Evolutionary conservation across 2,113 vertebrate genomes (phyloP).

Genomic region (Phyllostomus discolor): DNA sequence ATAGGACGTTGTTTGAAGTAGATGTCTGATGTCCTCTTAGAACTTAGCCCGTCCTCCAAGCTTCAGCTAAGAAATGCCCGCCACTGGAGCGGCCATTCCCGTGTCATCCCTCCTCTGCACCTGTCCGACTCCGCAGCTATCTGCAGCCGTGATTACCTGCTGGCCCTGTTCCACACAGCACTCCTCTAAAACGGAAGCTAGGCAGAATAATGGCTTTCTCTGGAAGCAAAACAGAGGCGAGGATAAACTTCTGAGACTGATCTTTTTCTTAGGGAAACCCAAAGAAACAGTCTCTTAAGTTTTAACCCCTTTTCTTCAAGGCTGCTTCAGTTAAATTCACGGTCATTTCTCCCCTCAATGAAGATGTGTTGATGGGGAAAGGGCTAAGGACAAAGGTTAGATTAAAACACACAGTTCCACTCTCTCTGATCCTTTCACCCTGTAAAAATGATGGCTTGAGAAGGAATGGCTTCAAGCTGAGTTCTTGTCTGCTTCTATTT

Average conservation of each 20-base stretch:
- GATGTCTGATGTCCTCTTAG: background rate
- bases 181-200: background rate
- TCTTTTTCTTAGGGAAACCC: conserved; percentile 26
- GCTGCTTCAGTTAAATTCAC: background rate
- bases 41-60: background rate
- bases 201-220: conserved; percentile 18
- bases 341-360: conserved; percentile 5
- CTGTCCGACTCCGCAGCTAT: background rate
- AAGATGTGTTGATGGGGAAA: background rate
- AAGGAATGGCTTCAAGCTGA: conserved; percentile 62
- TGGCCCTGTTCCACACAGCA: background rate
- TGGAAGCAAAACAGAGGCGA: background rate
- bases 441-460: conserved; percentile 43
- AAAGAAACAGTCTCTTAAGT: conserved; percentile 16
- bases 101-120: background rate
- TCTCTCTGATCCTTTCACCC: conserved; percentile 56
- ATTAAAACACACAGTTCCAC: conserved; percentile 32
- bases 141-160: background rate
- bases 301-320: conserved; percentile 33
- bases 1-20: background rate
- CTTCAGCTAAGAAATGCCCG: background rate
- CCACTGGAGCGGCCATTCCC: background rate
- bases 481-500: conserved; percentile 57
- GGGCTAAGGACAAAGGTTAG: conserved; percentile 41
- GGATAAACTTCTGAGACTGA: conserved; percentile 5